phyloP scores from a whole-genome alignment of 1,140 invertebrate genomes.

The Brachionus asplanchnoidis region DNA sequence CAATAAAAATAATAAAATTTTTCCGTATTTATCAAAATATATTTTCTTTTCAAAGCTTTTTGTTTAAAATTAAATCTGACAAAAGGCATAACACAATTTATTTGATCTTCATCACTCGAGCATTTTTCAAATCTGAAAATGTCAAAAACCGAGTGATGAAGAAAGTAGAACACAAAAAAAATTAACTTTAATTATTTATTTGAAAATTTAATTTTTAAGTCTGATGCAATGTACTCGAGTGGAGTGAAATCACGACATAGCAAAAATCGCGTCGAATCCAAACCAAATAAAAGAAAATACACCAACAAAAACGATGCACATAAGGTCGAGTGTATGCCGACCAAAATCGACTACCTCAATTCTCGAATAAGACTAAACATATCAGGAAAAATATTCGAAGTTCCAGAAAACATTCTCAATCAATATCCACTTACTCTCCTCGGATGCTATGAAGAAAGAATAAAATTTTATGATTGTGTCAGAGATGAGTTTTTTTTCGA shows the following conservation, averaged over 20 bases:
- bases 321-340: background rate
- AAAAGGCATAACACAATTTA: background rate
- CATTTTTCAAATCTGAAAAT: background rate
- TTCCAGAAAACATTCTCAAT: background rate
- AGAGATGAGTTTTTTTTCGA: constrained; percentile 57
- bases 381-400: constrained; percentile 23
- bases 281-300: background rate
- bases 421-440: constrained; percentile 17
- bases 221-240: background rate
- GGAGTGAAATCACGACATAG: background rate
- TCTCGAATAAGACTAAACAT: constrained; percentile 6
- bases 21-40: background rate
- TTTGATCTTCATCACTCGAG: background rate
- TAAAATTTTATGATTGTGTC: constrained; percentile 52
- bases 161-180: background rate
- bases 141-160: background rate
- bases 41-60: background rate
- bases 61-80: background rate
- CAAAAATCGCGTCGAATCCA: background rate
- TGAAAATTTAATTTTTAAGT: background rate
- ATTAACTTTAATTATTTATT: background rate
- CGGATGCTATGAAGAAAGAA: constrained; percentile 48
- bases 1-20: background rate
- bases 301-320: background rate
- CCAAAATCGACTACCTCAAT: background rate